Base-by-base conservation (phyloP, 1,140 invertebrate genomes). In the Aethina tumida region DNA sequence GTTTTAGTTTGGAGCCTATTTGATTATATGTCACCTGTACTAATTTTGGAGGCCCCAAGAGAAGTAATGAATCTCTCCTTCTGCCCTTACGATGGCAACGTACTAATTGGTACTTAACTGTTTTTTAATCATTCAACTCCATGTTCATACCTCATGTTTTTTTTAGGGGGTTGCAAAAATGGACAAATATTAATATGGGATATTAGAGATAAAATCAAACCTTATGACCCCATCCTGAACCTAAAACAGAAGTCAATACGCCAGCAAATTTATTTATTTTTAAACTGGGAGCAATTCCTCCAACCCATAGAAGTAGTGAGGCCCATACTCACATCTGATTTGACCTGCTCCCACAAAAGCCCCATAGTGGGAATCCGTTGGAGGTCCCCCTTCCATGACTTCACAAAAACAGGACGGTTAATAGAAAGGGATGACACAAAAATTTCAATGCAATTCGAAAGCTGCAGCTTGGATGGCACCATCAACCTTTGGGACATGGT, bases 101-200 rank as follows among this genome's bases (percentile, higher is more conserved):
- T 81, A 24, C 49, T 84, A 30, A 47, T 81, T 18, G 82, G 80
- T n/a, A n/a, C n/a, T n/a, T n/a, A n/a, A n/a, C n/a, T n/a, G n/a
- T n/a, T n/a, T n/a, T n/a, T n/a, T n/a, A n/a, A n/a, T n/a, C n/a
- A n/a, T n/a, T n/a, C n/a, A n/a, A n/a, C n/a, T n/a, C n/a, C n/a
- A n/a, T n/a, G n/a, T n/a, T n/a, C n/a, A n/a, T n/a, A n/a, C n/a
- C n/a, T n/a, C n/a, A n/a, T n/a, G n/a, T n/a, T n/a, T n/a, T n/a
- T n/a, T n/a, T n/a, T n/a, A n/a, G n/a, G n/a, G 15, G 81, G 81
- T n/a, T 77, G 73, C 20, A 59, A 63, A 4, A 84, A 80, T 56
- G 83, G 82, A 2, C 77, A 81, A 66, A 60, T 84, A 10, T n/a
- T n/a, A n/a, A 43, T 85, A 10, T 85, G 82, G 82, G 78, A 85